phyloP scores from a whole-genome alignment of 2,113 vertebrate species.

The Arizona elegans region DNA sequence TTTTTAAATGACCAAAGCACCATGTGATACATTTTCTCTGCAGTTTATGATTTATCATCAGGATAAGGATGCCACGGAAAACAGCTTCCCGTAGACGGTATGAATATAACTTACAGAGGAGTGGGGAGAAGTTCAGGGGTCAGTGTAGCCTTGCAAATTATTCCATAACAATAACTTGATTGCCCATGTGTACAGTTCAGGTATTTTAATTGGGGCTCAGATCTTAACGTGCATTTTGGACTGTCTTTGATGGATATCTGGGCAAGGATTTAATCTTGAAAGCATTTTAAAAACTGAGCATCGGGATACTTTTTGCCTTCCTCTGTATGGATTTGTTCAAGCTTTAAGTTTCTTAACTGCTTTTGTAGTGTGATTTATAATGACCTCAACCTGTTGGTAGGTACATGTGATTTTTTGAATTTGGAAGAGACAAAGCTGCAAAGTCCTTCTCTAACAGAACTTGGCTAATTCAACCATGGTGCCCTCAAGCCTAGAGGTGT shows the following conservation, averaged over 20 bases:
- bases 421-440: background rate
- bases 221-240: background rate
- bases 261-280: background rate
- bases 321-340: background rate
- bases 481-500: background rate
- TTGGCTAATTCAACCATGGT: background rate
- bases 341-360: background rate
- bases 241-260: background rate
- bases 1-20: background rate
- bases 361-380: background rate
- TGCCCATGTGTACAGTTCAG: background rate
- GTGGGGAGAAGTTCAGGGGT: background rate
- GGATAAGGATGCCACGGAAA: background rate
- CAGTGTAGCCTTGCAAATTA: background rate
- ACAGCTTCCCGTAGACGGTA: background rate
- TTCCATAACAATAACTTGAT: background rate
- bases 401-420: background rate
- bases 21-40: background rate
- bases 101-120: background rate
- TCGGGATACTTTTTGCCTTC: background rate
- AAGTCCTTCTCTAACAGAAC: background rate
- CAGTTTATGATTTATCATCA: background rate
- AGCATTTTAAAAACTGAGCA: background rate
- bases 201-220: background rate
- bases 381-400: background rate